These are phyloP conservation scores for Micropoecilia bifurca DNA, from an alignment of 2,797 vertebrate genomes.

Conservation along the genomic window DNA sequence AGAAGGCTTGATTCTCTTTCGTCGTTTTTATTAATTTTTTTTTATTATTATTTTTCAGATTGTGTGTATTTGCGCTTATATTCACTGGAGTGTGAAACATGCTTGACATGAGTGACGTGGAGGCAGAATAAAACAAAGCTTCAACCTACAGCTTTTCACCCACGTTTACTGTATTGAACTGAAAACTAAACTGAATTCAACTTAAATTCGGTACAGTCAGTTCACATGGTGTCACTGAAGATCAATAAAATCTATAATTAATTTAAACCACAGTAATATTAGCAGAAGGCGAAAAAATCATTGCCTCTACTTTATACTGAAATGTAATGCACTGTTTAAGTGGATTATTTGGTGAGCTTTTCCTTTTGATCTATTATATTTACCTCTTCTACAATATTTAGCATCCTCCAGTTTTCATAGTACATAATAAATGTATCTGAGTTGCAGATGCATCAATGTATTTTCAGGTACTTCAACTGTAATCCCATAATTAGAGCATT, in stretches of 20 bases:
- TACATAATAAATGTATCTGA: not conserved
- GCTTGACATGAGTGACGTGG: not conserved
- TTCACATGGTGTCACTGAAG: not conserved
- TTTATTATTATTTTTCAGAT: not conserved
- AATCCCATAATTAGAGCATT: not conserved
- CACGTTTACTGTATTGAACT: not conserved
- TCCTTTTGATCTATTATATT: not conserved
- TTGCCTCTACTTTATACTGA: not conserved
- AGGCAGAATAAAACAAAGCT: not conserved
- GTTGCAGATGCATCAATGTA: not conserved
- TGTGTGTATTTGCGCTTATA: not conserved
- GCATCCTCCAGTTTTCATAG: not conserved
- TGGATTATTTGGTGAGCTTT: not conserved
- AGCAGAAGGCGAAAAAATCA: not conserved
- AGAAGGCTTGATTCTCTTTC: not conserved
- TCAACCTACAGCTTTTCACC: not conserved
- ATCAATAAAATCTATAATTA: not conserved
- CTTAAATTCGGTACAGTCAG: not conserved
- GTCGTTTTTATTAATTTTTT: not conserved
- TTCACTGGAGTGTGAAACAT: not conserved
- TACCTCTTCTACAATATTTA: not conserved
- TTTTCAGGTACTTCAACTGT: not conserved
- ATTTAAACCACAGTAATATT: not conserved
- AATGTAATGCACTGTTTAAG: not conserved
- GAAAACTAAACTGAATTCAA: not conserved